Percentiles rank a stretch among this genome's conserved stretches.
Evolutionary conservation across 1,140 invertebrate genomes (phyloP).

Genomic region (Asbolus verrucosus): DNA sequence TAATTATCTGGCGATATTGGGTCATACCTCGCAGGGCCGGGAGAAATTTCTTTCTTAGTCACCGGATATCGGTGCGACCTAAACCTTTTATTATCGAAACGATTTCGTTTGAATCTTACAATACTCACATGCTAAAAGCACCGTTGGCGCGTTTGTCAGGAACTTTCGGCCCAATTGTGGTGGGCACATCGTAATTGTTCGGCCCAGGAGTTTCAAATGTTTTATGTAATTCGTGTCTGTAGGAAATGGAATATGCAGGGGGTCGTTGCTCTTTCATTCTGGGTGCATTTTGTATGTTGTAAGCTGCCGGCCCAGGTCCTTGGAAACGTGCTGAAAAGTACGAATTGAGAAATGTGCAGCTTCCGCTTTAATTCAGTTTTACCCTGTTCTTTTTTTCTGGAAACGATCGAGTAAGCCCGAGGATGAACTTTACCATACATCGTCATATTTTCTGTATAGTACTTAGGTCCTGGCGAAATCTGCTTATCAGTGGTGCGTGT

Average conservation of each 20-base stretch:
- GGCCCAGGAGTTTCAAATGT: conserved; percentile 69
- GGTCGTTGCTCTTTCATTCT: conserved; percentile 66
- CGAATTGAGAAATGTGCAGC: neutral
- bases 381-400: conserved; percentile 50
- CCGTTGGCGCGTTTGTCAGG: conserved; percentile 63
- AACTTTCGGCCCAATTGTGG: conserved; percentile 62
- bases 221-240: conserved; percentile 58
- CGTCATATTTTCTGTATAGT: conserved; percentile 65
- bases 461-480: conserved; percentile 68
- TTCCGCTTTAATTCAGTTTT: neutral
- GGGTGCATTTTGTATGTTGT: conserved; percentile 67
- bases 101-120: neutral
- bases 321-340: conserved; percentile 56
- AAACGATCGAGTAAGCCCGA: conserved; percentile 65
- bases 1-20: conserved; percentile 59
- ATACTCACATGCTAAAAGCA: conserved; percentile 67
- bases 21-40: conserved; percentile 71
- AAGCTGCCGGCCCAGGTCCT: conserved; percentile 70
- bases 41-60: conserved; percentile 61
- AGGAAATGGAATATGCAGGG: conserved; percentile 70
- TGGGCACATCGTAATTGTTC: conserved; percentile 70
- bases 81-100: neutral
- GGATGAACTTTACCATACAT: conserved; percentile 65
- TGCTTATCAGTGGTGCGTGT: conserved; percentile 36
- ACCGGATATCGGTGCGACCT: conserved; percentile 50